Conservation (phyloP, 1,140 invertebrate genomes). For the Apis dorsata region DNA sequence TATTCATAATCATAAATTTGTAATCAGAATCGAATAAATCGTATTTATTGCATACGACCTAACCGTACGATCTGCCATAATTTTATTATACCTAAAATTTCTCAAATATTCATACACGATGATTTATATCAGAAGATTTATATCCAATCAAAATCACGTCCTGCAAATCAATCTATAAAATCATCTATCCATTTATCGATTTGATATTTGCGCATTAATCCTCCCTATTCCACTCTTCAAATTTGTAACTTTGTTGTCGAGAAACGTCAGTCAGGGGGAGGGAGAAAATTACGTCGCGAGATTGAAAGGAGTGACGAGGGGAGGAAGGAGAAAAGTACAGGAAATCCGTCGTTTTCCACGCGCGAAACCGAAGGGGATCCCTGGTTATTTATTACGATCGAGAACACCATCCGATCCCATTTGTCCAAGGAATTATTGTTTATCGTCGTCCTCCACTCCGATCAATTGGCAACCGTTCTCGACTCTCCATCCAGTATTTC, state of each 20-base stretch:
- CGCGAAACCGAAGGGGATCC: background rate
- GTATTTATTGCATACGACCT: no score
- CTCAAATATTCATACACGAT: no score
- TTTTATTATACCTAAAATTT: no score
- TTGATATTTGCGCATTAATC: background rate
- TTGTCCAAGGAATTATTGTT: background rate
- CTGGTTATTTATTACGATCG: constrained; percentile 3
- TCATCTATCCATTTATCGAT: background rate
- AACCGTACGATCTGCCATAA: no score
- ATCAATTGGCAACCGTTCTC: constrained; percentile 1
- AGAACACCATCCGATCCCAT: background rate
- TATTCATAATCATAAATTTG: no score
- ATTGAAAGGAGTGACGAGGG: background rate
- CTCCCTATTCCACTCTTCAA: background rate
- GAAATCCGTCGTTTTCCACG: constrained; percentile 3
- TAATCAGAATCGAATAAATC: no score
- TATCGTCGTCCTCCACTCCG: background rate
- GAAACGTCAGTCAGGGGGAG: constrained; percentile 1
- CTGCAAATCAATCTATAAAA: no score
- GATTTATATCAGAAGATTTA: no score
- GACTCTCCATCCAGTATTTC: no score
- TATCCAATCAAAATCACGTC: no score
- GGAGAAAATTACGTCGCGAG: background rate
- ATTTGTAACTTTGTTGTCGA: constrained; percentile 13
- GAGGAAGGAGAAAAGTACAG: background rate